Evolutionary conservation across 2,888 invertebrate species (phyloP), one percentile per base, ranked within the genome.

Genomic region (Camponotus fellah): DNA sequence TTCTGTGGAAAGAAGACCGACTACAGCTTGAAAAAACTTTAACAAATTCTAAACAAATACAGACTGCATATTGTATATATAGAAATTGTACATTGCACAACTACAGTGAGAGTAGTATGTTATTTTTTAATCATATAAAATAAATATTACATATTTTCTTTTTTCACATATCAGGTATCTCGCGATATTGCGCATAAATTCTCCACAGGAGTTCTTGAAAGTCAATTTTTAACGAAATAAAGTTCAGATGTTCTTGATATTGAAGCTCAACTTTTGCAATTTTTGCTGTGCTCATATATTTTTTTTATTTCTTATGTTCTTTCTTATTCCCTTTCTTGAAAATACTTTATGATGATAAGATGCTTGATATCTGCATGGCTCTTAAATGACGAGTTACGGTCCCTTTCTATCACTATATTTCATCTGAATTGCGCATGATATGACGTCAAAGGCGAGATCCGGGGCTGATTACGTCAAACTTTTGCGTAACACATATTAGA

Each of bases 391-490:
- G 6, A 10, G 4, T 62, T 75, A 60, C 12, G n/a, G n/a, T 17
- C 46, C 37, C 34, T 17, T 26, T 26, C 26, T 26, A 26, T 26
- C 8, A n/a, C 46, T 62, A 75, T 60, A 74, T 49, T 64, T 21
- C 10, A 64, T 62, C 43, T 34, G 60, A 43, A 32, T 17, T n/a
- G 32, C 12, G 14, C 46, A 10, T 17, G 32, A 40, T 56, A 34
- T 77, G 68, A 77, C 77, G 68, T 77, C 76, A 77, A 66, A 37
- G 64, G 14, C 65, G 53, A 66, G 75, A 76, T 14, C 26, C 43
- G 10, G 12, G 17, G 9, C 40, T 32, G 37, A 26, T 58, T 66
- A 76, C 66, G 76, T 66, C 40, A 56, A 77, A 32, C 56, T 56
- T 56, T 66, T 76, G n/a, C 14, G 32, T 56, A 68, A 68, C 56